Evolutionary conservation across 2,797 vertebrate genomes (phyloP), one percentile per base, ranked within the genome.

Genomic region (Luscinia megarhynchos): DNA sequence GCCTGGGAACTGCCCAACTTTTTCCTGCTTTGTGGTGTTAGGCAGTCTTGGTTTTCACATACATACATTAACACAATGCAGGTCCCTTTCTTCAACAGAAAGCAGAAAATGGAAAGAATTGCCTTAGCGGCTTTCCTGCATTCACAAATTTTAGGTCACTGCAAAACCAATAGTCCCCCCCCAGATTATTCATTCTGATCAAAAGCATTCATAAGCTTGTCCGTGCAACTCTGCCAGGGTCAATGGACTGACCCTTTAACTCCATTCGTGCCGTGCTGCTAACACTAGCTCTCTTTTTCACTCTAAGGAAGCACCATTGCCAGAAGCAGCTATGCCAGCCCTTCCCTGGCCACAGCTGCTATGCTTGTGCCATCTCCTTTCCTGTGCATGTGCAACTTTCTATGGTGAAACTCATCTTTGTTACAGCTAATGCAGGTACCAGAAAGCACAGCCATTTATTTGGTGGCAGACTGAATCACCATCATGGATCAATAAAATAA

Each of bases 381-480:
- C 57, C 34, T 8, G 7, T 22, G 17, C 12, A 10, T 2, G 5
- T 17, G 30, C 26, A 77, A 10, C 3, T 46, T 88, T 62, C 55
- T 30, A 23, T 4, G 5, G 27, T 26, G 50, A 86, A 77, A 77
- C 26, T 32, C 15, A 43, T 32, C 30, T 62, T 66, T 0, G 0
- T 45, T 63, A 66, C 36, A 87, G 58, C 38, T 50, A 32, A 63
- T 6, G 23, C 3, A 32, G 53, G 32, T 27, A 53, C 3, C 40
- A 91, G 61, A 80, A 76, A 67, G 48, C 48, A 21, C 26, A 82
- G 36, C 22, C 67, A 51, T 66, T 92, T 62, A 54, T 29, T 58
- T 82, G 36, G 55, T 48, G 23, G 43, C 30, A 76, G 15, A 41
- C 5, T 34, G n/a, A 84, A 87, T 62, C 81, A 34, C 27, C 58